phyloP scores from a whole-genome alignment of 37 sponge, comb jelly and placozoan genomes.

The Hexactinellida sp. region DNA sequence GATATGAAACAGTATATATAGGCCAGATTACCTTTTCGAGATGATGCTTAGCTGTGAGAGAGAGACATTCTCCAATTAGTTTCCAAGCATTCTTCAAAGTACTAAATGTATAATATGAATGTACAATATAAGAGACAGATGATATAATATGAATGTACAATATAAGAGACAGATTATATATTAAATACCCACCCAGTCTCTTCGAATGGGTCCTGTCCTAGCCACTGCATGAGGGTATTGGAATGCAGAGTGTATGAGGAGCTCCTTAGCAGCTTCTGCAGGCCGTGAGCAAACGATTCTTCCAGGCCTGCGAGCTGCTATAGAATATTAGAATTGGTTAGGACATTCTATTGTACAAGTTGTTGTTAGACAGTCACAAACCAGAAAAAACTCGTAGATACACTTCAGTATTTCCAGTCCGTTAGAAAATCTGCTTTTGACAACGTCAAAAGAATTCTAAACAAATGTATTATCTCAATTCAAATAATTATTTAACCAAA shows the following conservation, averaged over 20 bases:
- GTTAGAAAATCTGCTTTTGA: not conserved
- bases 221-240: conserved; percentile 47
- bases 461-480: not conserved
- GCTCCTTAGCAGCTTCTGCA: conserved; percentile 40
- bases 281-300: conserved; percentile 31
- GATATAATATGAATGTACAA: not conserved
- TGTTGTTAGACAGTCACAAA: no score
- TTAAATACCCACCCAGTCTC: conserved; percentile 73
- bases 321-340: not conserved
- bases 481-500: no score
- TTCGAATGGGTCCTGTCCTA: conserved; percentile 46
- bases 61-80: not conserved
- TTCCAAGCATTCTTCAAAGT: not conserved
- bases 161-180: not conserved
- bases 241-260: conserved; percentile 54
- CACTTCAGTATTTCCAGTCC: not conserved
- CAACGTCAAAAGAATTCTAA: not conserved
- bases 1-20: not conserved
- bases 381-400: not conserved
- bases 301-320: conserved; percentile 57
- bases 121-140: not conserved
- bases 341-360: no score
- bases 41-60: conserved; percentile 12
- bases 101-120: not conserved
- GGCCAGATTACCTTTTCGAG: not conserved